Base-by-base conservation (phyloP, 2,888 invertebrate genomes). In the Drosophila parthenogenetica region DNA sequence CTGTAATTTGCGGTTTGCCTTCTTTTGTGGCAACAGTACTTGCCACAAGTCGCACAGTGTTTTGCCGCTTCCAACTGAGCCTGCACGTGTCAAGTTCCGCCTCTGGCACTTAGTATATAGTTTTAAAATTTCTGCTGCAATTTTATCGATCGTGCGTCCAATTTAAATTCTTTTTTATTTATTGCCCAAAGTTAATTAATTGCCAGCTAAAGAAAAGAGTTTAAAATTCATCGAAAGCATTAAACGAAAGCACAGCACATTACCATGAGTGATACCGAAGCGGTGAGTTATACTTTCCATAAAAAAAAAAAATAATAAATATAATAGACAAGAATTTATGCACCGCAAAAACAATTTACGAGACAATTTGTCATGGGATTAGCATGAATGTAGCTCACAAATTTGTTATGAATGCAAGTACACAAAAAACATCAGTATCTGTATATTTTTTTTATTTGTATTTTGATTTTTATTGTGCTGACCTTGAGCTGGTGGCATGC, bases 261-360 rank as follows among this genome's bases (percentile, higher is more conserved):
- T 48, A 66, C 68, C 29, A 87, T 87, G 87, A 78, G 87, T 67
- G 87, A 87, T 61, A 74, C 87, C 68, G 87, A 87, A 88, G 87
- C 87, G 87, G 87, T 87, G 73, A 87, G 87, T 87, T 53, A 8
- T 32, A 7, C 1, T 14, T 25, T 25, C 25, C 32, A 1, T 51
- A 7, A 3, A 17, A 5, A 17, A 16, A 7, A 4, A 43, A n/a
- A 2, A 32, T 29, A 54, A 42, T 48, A 35, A 35, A 32, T 19
- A 22, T 13, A 57, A 64, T 39, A 60, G 61, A 59, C 46, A 11
- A 22, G 46, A 73, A 74, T 69, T 67, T 64, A 81, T 77, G 69
- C 54, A 65, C 32, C 19, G 45, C 29, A 29, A 57, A 37, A 50
- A 43, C 51, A 35, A 76, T 71, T 73, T 66, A 49, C 48, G 58